Evolutionary conservation across 1,140 invertebrate genomes (phyloP).

Genomic region (Drosophila azteca): DNA sequence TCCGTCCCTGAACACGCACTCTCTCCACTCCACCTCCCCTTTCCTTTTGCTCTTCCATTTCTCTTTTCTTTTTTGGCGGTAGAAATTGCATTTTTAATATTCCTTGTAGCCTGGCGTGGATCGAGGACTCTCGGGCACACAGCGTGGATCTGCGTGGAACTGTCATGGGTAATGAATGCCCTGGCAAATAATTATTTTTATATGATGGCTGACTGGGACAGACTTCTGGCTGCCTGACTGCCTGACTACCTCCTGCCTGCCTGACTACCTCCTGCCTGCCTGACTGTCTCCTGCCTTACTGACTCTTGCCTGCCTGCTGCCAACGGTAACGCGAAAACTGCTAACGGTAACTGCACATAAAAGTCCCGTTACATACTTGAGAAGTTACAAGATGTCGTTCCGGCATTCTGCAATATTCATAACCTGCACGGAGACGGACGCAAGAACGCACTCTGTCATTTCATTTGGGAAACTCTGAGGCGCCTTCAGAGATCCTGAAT

Average conservation of each 20-base stretch:
- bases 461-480: conserved; percentile 16
- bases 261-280: conserved; percentile 26
- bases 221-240: conserved; percentile 1
- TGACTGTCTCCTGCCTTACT: background rate
- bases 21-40: conserved; percentile 1
- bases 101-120: conserved; percentile 20
- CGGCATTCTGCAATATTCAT: conserved; percentile 76
- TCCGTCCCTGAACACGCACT: conserved; percentile 31
- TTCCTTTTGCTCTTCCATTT: background rate
- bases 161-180: conserved; percentile 74
- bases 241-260: background rate
- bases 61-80: conserved; percentile 18
- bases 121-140: background rate
- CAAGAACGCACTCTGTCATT: conserved; percentile 18
- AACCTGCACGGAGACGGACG: conserved; percentile 42
- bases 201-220: conserved; percentile 50
- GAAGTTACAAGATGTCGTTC: conserved; percentile 72
- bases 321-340: conserved; percentile 42
- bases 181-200: conserved; percentile 79
- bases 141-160: conserved; percentile 14
- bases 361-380: conserved; percentile 63
- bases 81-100: conserved; percentile 81
- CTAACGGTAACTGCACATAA: conserved; percentile 40
- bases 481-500: background rate
- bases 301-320: conserved; percentile 37